Evolutionary conservation across 2,113 vertebrate genomes (phyloP).

Genomic region (Strix uralensis): DNA sequence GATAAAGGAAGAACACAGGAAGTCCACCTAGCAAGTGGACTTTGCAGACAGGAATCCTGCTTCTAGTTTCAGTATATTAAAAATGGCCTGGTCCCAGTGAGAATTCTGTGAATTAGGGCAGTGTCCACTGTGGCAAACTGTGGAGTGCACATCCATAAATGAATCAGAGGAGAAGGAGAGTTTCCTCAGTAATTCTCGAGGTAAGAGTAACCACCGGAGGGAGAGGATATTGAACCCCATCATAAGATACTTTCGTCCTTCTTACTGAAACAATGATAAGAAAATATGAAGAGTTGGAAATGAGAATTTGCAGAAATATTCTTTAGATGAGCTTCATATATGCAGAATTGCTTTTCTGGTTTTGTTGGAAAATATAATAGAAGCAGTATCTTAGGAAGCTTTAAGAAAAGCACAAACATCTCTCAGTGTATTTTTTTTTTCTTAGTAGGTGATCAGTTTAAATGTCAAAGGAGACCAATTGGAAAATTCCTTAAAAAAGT

Average conservation of each 20-base stretch:
- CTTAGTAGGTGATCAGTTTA: conserved; percentile 1
- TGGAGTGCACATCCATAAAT: background rate
- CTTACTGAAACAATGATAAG: background rate
- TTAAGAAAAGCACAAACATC: background rate
- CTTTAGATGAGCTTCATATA: background rate
- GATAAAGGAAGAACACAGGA: background rate
- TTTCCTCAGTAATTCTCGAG: background rate
- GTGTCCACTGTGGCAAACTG: background rate
- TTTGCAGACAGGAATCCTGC: background rate
- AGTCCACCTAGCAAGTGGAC: background rate
- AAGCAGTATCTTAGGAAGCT: background rate
- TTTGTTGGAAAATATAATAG: background rate
- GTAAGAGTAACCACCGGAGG: background rate
- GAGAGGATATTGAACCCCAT: background rate
- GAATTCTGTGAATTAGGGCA: background rate
- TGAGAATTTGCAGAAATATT: background rate
- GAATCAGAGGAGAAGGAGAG: background rate
- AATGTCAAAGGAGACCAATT: background rate
- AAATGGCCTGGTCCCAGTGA: background rate
- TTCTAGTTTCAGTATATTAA: background rate
- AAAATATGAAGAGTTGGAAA: background rate
- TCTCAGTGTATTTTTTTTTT: background rate
- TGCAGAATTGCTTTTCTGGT: background rate
- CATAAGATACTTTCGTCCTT: background rate
- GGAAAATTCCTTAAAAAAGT: conserved; percentile 9